Evolutionary conservation across 2,797 vertebrate genomes (phyloP).

Genomic region (Aldrovandia affinis): DNA sequence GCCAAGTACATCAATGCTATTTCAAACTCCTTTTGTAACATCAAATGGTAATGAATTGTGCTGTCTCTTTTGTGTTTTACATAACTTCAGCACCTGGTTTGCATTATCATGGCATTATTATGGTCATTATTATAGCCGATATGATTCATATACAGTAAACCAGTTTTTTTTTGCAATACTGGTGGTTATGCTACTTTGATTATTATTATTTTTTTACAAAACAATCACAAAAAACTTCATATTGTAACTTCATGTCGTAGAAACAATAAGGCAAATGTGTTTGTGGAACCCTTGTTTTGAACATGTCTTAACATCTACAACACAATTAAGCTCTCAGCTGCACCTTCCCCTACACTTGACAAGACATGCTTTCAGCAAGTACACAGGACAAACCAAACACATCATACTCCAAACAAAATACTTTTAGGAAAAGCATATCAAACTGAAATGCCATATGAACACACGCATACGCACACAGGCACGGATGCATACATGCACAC

Average conservation of each 20-base stretch:
- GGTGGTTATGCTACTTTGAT: constrained; percentile 25
- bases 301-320: constrained; percentile 31
- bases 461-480: neutral
- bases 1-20: constrained; percentile 51
- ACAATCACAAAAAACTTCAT: constrained; percentile 21
- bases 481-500: too few species aligned
- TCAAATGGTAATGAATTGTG: constrained; percentile 50
- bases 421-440: constrained; percentile 1
- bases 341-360: constrained; percentile 18
- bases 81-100: constrained; percentile 35
- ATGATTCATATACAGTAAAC: constrained; percentile 26
- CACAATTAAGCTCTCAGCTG: constrained; percentile 24
- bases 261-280: constrained; percentile 54
- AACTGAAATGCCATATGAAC: constrained; percentile 16
- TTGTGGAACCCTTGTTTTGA: constrained; percentile 38
- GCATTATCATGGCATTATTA: constrained; percentile 30
- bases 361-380: constrained; percentile 34
- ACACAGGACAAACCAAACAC: constrained; percentile 26
- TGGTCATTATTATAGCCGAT: constrained; percentile 37
- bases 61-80: constrained; percentile 52
- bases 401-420: constrained; percentile 34
- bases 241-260: constrained; percentile 31
- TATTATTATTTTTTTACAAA: constrained; percentile 40
- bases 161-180: constrained; percentile 25
- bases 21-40: constrained; percentile 51